Evolutionary conservation across 2,797 vertebrate genomes (phyloP), one percentile per base, ranked within the genome.

Genomic region (Pipistrellus kuhlii): DNA sequence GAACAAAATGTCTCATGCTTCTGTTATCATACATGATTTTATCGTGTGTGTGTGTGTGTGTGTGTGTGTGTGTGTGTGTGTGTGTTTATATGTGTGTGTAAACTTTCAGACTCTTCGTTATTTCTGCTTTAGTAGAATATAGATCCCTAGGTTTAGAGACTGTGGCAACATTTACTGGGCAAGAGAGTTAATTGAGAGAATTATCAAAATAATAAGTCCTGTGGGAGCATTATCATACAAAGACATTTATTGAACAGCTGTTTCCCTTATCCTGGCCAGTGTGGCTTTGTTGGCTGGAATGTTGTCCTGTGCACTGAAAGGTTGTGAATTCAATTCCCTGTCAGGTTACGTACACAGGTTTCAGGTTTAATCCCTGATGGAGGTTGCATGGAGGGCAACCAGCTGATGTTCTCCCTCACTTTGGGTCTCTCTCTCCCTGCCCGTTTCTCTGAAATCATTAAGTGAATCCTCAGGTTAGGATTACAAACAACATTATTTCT

Each of bases 101-200:
- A 8, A 87, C 2, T 75, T n/a, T 64, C 27, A 69, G 14, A 62
- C 1, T 17, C 1, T 55, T 32, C 8, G 17, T 44, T 46, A 83
- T n/a, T 86, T 91, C 23, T 69, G 3, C 41, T n/a, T 91, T 66
- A 82, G 57, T 18, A 64, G 3, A 3, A 1, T 59, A 6, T 30
- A 81, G 5, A 64, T 86, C 6, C 12, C 13, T 8, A 46, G 4
- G 27, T 38, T 53, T 89, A 13, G 20, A 77, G 9, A 35, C 9
- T n/a, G 2, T 48, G 6, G 4, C 23, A 0, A 62, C 38, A 27
- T 17, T 62, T 11, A 21, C 21, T 8, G 5, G 27, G 0, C 8
- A 71, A 5, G 5, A 76, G 6, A 71, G 21, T 12, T 86, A 41
- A 68, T 3, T 85, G 20, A 85, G 20, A 55, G 8, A 77, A 81